Evolutionary conservation across 2,113 vertebrate species (phyloP).

Genomic region (Anolis carolinensis): DNA sequence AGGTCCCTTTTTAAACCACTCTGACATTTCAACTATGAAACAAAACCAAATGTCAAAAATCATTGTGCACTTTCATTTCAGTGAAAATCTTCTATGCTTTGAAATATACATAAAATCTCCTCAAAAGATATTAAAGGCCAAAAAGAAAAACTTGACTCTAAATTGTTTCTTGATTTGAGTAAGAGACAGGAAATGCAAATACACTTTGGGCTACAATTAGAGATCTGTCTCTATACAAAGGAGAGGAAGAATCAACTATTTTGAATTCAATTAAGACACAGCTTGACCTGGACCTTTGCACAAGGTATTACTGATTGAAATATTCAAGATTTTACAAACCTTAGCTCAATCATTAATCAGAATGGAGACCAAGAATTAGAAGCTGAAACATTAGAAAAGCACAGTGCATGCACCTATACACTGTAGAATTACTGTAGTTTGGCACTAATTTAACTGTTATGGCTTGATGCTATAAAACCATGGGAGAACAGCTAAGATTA

Average conservation of each 20-base stretch:
- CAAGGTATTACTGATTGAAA: too few species aligned
- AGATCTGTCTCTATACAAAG: background rate
- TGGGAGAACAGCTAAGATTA: background rate
- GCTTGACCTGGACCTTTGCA: too few species aligned
- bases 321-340: too few species aligned
- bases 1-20: background rate
- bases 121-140: background rate
- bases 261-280: too few species aligned
- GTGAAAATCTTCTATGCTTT: background rate
- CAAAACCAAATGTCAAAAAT: background rate
- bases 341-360: too few species aligned
- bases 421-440: too few species aligned
- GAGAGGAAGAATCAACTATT: background rate
- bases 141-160: background rate
- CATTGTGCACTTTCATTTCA: background rate
- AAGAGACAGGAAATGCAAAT: constrained; percentile 22
- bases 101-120: background rate
- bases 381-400: too few species aligned
- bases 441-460: too few species aligned
- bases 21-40: background rate
- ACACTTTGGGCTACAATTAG: background rate
- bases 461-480: too few species aligned
- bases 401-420: too few species aligned
- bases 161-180: constrained; percentile 33
- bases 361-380: too few species aligned